Evolutionary conservation across 2,888 invertebrate species (phyloP).

Genomic region (Cylloceria caligata): DNA sequence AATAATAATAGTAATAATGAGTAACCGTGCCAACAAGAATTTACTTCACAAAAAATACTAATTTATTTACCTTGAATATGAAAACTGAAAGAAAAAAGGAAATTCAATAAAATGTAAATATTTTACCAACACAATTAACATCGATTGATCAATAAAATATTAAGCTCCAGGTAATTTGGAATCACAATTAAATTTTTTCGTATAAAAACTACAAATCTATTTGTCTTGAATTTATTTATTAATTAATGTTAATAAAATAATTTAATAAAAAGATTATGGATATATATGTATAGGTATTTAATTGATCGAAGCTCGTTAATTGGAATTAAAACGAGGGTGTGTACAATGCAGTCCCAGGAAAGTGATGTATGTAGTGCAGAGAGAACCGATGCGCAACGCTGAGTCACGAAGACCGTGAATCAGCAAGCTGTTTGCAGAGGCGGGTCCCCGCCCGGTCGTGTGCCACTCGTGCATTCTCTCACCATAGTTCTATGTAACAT

Average conservation of each 20-base stretch:
- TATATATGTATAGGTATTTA: neutral
- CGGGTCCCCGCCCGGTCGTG: conserved; percentile 42
- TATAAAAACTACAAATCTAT: too few relatives aligned
- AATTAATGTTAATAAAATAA: too few relatives aligned
- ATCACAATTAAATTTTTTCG: too few relatives aligned
- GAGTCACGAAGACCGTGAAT: conserved; percentile 65
- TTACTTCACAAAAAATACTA: neutral
- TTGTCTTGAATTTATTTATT: too few relatives aligned
- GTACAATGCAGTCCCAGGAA: neutral
- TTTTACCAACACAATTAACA: too few relatives aligned
- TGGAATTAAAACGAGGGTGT: neutral
- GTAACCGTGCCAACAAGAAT: neutral
- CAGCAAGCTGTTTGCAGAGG: conserved; percentile 59
- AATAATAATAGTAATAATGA: neutral
- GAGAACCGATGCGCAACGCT: conserved; percentile 42
- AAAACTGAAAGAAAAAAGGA: too few relatives aligned
- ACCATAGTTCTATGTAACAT: conserved; percentile 2
- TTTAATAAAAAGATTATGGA: too few relatives aligned
- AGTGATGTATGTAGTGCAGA: conserved; percentile 37
- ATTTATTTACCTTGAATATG: neutral
- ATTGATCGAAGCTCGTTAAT: neutral
- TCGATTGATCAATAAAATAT: too few relatives aligned
- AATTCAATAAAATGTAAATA: too few relatives aligned
- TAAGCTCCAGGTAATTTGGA: too few relatives aligned
- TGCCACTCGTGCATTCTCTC: conserved; percentile 42